Conservation (phyloP, 1,140 invertebrate genomes). For the Drosophila ohnishii region DNA sequence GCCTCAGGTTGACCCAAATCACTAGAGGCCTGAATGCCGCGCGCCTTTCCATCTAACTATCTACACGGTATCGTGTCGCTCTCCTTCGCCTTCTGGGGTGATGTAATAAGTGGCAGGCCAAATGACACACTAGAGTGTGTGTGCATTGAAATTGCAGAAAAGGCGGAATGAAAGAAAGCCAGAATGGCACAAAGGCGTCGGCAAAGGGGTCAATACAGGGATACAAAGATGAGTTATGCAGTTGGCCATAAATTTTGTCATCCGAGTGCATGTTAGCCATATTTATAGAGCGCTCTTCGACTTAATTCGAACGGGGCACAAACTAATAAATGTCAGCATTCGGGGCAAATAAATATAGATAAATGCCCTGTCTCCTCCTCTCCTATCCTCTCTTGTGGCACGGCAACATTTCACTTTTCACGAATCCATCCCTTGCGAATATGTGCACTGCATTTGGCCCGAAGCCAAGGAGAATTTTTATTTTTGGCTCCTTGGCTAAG, state of each 20-base stretch:
- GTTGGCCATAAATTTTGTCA: conserved; percentile 54
- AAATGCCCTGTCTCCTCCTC: conserved; percentile 8
- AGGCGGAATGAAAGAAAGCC: neutral
- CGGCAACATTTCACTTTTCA: conserved; percentile 62
- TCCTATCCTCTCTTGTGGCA: conserved; percentile 11
- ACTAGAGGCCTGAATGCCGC: conserved; percentile 37
- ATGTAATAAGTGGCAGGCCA: conserved; percentile 73
- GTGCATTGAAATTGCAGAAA: conserved; percentile 64
- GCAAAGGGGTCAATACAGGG: neutral
- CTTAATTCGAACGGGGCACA: conserved; percentile 44
- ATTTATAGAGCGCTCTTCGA: conserved; percentile 59
- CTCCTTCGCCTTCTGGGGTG: conserved; percentile 38
- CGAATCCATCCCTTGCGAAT: conserved; percentile 10
- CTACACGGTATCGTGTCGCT: conserved; percentile 43
- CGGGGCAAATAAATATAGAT: conserved; percentile 47
- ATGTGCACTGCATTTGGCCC: conserved; percentile 64
- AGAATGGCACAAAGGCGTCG: neutral
- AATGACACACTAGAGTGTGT: conserved; percentile 63
- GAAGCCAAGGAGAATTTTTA: conserved; percentile 69
- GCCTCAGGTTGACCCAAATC: conserved; percentile 67
- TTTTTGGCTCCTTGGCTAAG: conserved; percentile 77
- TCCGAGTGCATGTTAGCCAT: conserved; percentile 32
- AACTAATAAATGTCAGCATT: conserved; percentile 73
- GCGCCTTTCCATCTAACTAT: conserved; percentile 15
- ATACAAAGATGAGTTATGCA: conserved; percentile 41